phyloP scores from a whole-genome alignment of 2,888 invertebrate genomes.

The Drosophila infuscata region DNA sequence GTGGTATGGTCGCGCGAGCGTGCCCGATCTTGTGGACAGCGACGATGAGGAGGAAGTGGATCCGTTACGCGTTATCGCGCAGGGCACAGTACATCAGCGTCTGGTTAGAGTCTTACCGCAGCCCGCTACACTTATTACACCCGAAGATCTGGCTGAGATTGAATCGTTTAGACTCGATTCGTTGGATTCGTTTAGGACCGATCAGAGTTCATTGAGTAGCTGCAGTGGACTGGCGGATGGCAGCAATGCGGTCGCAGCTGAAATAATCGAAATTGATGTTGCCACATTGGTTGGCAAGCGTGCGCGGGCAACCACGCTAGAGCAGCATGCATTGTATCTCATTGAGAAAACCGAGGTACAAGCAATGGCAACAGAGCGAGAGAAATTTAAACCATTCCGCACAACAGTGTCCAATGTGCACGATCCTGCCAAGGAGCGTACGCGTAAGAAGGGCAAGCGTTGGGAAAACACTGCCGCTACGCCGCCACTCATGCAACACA shows the following conservation, averaged over 20 bases:
- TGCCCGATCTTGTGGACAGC: constrained; percentile 80
- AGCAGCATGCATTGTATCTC: constrained; percentile 82
- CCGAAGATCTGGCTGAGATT: constrained; percentile 82
- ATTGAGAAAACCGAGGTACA: constrained; percentile 77
- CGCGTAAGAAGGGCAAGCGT: constrained; percentile 77
- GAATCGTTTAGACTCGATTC: constrained; percentile 66
- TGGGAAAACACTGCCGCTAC: constrained; percentile 85
- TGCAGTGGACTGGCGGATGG: constrained; percentile 25
- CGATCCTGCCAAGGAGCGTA: constrained; percentile 82
- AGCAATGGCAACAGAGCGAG: constrained; percentile 45
- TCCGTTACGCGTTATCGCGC: constrained; percentile 83
- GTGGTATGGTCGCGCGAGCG: constrained; percentile 75
- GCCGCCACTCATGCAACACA: constrained; percentile 82
- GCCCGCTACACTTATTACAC: constrained; percentile 77
- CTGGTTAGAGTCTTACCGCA: constrained; percentile 72
- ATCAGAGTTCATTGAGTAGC: constrained; percentile 33
- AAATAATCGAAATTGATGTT: constrained; percentile 71
- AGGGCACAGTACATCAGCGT: constrained; percentile 81
- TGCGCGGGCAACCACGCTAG: constrained; percentile 41
- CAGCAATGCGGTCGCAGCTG: constrained; percentile 40
- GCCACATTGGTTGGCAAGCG: constrained; percentile 42
- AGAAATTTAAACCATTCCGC: constrained; percentile 83
- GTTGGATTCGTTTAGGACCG: constrained; percentile 41
- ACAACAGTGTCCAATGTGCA: constrained; percentile 84
- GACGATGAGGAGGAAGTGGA: constrained; percentile 83